Base-by-base conservation (phyloP, 1,140 invertebrate genomes). In the Cryptotermes secundus region DNA sequence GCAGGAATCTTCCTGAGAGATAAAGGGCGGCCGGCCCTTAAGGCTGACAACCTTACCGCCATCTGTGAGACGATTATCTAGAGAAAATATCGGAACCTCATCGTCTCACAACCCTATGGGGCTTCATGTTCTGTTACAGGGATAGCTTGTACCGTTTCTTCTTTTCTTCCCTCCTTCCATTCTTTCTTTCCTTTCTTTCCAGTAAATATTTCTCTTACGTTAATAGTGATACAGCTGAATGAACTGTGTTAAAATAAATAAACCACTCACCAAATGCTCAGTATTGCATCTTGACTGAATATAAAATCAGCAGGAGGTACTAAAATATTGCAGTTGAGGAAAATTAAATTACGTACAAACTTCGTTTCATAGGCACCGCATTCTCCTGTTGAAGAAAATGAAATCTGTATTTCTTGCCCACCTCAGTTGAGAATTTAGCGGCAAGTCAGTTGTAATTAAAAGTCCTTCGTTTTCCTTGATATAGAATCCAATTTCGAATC, bases 281-380 rank as follows among this genome's bases (percentile, higher is more conserved):
- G 26, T 14, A 16, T 31, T 72, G n/a, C 7, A 72, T 26, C 59
- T 72, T 26, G 4, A 72, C 26, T 10, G 59, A 72, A 72, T 72
- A 72, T 2, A 9, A 31, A 72, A 72, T 72, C 26, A 72, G 26
- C 31, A 31, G 6, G 59, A 72, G 2, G 59, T n/a, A 72, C 31
- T 72, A 72, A 72, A 72, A n/a, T 31, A 31, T 7, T 10, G 26
- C n/a, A 72, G 59, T 31, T 72, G n/a, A 31, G 7, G 59, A 31
- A 72, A 72, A n/a, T 72, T 72, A 31, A 72, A 72, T 72, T 72
- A 31, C 59, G 16, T n/a, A 72, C n/a, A n/a, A n/a, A n/a, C n/a
- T n/a, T 72, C 59, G 3, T 49, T 59, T 31, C 59, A 59, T 72
- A 72, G 22, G 14, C 59, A 72, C 0, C 7, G 26, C n/a, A 9